Conservation (phyloP, 2,888 invertebrate species). For the Keiferia lycopersicella region DNA sequence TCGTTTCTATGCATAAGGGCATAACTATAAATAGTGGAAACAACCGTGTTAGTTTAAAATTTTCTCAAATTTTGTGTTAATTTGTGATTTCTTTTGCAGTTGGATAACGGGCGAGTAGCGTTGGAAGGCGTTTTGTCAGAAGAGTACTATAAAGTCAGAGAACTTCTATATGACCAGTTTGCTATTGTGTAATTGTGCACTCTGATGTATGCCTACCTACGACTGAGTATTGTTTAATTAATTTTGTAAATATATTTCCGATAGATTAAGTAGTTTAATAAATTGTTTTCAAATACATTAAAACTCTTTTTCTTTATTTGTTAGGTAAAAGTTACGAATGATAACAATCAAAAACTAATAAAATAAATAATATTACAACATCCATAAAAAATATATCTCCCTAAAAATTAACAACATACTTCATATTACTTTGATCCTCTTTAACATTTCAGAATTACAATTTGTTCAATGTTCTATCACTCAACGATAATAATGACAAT, state of each 20-base stretch:
- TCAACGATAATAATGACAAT: too few relatives aligned
- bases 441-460: too few relatives aligned
- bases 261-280: background rate
- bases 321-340: background rate
- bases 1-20: too few relatives aligned
- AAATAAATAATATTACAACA: background rate
- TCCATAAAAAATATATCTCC: background rate
- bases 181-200: conserved; percentile 88
- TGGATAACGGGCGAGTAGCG: conserved; percentile 95
- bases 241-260: conserved; percentile 24
- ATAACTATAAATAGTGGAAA: too few relatives aligned
- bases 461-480: too few relatives aligned
- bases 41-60: too few relatives aligned
- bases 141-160: conserved; percentile 96
- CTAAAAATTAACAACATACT: background rate
- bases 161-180: conserved; percentile 96
- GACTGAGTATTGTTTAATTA: conserved; percentile 15
- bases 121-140: conserved; percentile 97
- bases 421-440: too few relatives aligned
- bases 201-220: conserved; percentile 9
- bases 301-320: background rate
- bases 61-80: background rate
- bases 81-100: conserved; percentile 76
- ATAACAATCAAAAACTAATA: background rate
- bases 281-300: background rate